These are phyloP conservation scores for Triops cancriformis DNA, from an alignment of 1,140 invertebrate genomes.

Conservation along the genomic window DNA sequence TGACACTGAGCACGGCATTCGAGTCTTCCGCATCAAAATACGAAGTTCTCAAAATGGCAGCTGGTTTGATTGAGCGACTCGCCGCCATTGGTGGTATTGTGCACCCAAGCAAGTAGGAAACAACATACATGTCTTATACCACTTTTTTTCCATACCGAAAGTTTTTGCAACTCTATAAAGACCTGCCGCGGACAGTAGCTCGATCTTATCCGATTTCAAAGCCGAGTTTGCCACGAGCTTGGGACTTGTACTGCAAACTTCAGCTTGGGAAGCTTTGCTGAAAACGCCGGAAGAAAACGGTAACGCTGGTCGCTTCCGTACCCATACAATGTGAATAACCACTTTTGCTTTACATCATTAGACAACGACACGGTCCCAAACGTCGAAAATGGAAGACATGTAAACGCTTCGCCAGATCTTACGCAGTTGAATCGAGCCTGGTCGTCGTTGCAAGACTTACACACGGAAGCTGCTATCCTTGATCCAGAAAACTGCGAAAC, in stretches of 20 bases:
- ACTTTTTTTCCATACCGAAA: conserved; percentile 18
- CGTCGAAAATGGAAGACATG: neutral
- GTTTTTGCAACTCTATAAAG: conserved; percentile 13
- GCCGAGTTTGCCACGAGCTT: conserved; percentile 53
- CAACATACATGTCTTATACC: conserved; percentile 20
- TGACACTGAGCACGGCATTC: conserved; percentile 57
- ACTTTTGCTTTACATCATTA: neutral
- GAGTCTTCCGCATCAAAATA: conserved; percentile 58
- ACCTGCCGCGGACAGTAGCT: conserved; percentile 40
- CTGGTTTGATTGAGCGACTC: conserved; percentile 55
- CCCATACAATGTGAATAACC: too few relatives aligned
- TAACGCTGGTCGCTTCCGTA: neutral
- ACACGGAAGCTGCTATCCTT: neutral
- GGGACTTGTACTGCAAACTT: conserved; percentile 45
- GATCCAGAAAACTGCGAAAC: neutral
- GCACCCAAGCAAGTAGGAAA: conserved; percentile 53
- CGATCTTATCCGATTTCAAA: conserved; percentile 54
- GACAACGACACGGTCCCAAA: neutral
- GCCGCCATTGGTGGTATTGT: conserved; percentile 54
- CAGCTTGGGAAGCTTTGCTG: conserved; percentile 21
- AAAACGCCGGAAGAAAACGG: neutral
- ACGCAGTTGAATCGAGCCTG: neutral
- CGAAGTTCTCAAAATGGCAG: conserved; percentile 59
- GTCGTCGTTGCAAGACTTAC: neutral
- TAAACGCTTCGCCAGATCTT: neutral